phyloP scores from a whole-genome alignment of 2,888 invertebrate species.

The Andrena marginata region DNA sequence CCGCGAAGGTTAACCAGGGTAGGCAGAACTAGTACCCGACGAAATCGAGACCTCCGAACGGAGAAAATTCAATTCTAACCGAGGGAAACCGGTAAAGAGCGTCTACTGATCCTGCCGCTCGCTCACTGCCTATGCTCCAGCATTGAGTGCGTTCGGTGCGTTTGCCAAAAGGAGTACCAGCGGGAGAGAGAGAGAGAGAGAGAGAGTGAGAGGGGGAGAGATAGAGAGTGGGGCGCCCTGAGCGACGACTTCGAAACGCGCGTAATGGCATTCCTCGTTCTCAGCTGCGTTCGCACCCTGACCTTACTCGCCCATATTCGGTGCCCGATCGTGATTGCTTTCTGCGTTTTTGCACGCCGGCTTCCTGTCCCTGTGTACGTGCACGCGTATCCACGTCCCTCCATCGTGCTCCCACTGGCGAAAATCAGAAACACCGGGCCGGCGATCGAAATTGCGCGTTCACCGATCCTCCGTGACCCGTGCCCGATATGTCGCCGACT shows the following conservation, averaged over 20 bases:
- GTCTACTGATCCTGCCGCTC: neutral
- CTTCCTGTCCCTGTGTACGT: conserved; percentile 63
- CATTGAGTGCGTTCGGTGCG: neutral
- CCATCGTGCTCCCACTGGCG: conserved; percentile 36
- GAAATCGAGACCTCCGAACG: too few species aligned
- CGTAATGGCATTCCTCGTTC: conserved; percentile 82
- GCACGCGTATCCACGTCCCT: conserved; percentile 43
- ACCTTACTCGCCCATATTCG: conserved; percentile 82
- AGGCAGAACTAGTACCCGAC: too few species aligned
- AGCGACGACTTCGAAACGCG: conserved; percentile 70
- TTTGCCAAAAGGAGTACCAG: neutral
- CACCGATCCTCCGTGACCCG: too few species aligned
- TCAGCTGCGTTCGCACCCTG: conserved; percentile 80
- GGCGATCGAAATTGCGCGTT: conserved; percentile 7
- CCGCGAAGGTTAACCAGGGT: too few species aligned
- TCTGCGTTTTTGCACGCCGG: conserved; percentile 77
- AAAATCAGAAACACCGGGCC: conserved; percentile 1
- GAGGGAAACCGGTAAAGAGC: too few species aligned
- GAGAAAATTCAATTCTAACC: too few species aligned
- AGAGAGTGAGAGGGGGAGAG: conserved; percentile 23
- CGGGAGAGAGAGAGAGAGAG: neutral
- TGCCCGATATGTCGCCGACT: too few species aligned
- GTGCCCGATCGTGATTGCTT: conserved; percentile 80
- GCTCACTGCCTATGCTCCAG: neutral
- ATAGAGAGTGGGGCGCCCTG: conserved; percentile 29